phyloP scores from a whole-genome alignment of 2,797 vertebrate genomes.

The Chelon auratus region DNA sequence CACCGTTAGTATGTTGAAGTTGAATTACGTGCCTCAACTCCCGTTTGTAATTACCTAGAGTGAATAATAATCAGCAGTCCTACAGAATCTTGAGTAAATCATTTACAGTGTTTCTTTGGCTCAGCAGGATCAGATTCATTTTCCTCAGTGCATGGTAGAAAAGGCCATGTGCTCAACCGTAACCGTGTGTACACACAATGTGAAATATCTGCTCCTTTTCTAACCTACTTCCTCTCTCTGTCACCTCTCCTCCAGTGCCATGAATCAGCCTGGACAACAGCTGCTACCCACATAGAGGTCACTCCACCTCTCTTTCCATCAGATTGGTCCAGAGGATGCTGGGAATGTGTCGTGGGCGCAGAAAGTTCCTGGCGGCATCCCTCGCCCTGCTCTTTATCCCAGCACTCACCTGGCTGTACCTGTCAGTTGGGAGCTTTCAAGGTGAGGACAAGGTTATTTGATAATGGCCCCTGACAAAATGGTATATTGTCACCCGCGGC shows the following conservation, averaged over 20 bases:
- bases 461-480: neutral
- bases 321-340: conserved; percentile 91
- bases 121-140: too few species aligned
- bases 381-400: conserved; percentile 94
- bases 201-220: neutral
- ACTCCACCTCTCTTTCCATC: conserved; percentile 73
- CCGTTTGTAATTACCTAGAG: neutral
- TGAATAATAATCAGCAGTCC: neutral
- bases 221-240: conserved; percentile 30
- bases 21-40: neutral
- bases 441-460: conserved; percentile 78
- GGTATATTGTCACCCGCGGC: neutral
- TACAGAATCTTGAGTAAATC: neutral
- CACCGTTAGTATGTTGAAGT: too few species aligned
- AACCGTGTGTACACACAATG: neutral
- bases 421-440: conserved; percentile 94
- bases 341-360: conserved; percentile 98
- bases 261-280: conserved; percentile 87
- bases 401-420: conserved; percentile 97
- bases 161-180: neutral
- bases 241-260: conserved; percentile 80
- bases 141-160: neutral
- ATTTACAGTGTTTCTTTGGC: too few species aligned
- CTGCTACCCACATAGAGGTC: conserved; percentile 89
- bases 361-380: conserved; percentile 97